Evolutionary conservation across 2,113 vertebrate genomes (phyloP).

Genomic region (Tinamus guttatus): DNA sequence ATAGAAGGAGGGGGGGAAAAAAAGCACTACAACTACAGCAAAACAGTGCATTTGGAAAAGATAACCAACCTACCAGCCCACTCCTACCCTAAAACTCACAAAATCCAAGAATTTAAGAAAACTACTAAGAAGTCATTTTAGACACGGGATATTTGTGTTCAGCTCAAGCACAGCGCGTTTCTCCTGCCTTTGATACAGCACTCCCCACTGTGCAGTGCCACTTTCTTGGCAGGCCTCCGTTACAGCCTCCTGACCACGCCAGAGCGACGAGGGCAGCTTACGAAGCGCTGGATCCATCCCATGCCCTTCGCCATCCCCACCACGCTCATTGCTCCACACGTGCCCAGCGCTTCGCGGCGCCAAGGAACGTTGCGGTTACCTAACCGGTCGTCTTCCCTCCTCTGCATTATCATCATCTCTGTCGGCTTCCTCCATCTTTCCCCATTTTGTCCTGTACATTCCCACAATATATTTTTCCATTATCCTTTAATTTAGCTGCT

Average conservation of each 20-base stretch:
- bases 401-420: not conserved
- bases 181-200: not conserved
- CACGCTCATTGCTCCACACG: not conserved
- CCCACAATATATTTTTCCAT: not conserved
- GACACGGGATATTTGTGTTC: accelerated
- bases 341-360: no score
- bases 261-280: not conserved
- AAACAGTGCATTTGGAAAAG: not conserved
- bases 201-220: not conserved
- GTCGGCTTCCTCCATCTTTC: not conserved
- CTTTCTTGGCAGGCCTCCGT: not conserved
- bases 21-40: not conserved
- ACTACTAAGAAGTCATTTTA: not conserved
- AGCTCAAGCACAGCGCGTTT: not conserved
- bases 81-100: not conserved
- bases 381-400: not conserved
- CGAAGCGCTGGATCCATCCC: not conserved
- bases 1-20: not conserved
- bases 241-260: not conserved
- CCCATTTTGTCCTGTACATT: not conserved
- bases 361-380: not conserved
- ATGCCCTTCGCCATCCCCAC: not conserved
- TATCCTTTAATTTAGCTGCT: not conserved
- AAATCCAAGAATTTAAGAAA: not conserved
- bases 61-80: not conserved